phyloP scores from a whole-genome alignment of 2,888 invertebrate genomes.

The Parapristionchus giblindavisi region DNA sequence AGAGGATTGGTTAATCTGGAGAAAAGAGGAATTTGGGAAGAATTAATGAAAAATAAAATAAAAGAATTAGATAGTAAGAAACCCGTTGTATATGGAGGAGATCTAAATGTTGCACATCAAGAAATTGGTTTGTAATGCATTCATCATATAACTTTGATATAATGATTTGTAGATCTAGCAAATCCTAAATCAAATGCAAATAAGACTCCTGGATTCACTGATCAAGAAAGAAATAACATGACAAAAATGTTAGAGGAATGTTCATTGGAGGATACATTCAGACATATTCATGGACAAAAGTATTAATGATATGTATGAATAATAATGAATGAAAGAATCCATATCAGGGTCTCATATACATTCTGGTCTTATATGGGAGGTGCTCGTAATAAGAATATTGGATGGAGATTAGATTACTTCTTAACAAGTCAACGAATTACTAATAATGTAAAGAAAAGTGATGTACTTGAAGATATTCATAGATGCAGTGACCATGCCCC shows the following conservation, averaged over 20 bases:
- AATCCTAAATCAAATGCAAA: constrained; percentile 89
- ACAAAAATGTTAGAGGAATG: constrained; percentile 80
- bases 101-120: constrained; percentile 94
- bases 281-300: constrained; percentile 11
- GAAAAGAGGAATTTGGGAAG: constrained; percentile 87
- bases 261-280: constrained; percentile 82
- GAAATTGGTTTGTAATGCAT: constrained; percentile 80
- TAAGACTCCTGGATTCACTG: constrained; percentile 93
- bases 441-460: constrained; percentile 77
- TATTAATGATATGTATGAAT: background rate
- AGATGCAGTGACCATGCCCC: constrained; percentile 95
- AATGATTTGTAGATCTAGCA: constrained; percentile 76
- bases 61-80: constrained; percentile 85
- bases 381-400: constrained; percentile 86
- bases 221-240: constrained; percentile 91
- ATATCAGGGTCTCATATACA: constrained; percentile 80
- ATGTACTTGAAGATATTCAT: constrained; percentile 82
- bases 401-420: constrained; percentile 97
- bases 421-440: constrained; percentile 84
- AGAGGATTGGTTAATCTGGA: constrained; percentile 85
- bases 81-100: constrained; percentile 93
- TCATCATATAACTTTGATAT: too few species aligned
- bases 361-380: constrained; percentile 95
- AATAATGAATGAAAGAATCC: background rate
- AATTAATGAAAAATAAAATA: constrained; percentile 82